phyloP scores from a whole-genome alignment of 2,113 vertebrate species.

The Thymallus thymallus region DNA sequence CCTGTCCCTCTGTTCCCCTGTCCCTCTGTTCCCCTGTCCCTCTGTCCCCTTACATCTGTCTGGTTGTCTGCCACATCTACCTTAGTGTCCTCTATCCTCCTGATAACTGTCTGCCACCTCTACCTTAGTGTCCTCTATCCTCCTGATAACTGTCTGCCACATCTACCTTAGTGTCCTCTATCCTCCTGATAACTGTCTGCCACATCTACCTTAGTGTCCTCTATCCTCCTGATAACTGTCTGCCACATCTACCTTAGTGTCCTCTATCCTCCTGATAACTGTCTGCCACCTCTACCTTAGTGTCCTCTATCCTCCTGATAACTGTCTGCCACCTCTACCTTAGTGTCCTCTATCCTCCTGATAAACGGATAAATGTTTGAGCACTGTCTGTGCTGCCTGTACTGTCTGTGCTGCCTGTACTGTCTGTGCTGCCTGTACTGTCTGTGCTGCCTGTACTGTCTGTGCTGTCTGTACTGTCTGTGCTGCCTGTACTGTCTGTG shows the following conservation, averaged over 20 bases:
- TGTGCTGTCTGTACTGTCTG: too few relatives aligned
- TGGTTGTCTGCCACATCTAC: slow-evolving; percentile 45
- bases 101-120: slow-evolving; percentile 33
- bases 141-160: background rate
- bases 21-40: slow-evolving; percentile 36
- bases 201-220: background rate
- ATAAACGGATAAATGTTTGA: too few relatives aligned
- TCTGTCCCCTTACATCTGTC: slow-evolving; percentile 30
- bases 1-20: slow-evolving; percentile 12
- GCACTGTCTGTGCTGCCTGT: too few relatives aligned
- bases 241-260: background rate
- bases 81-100: slow-evolving; percentile 21
- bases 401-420: too few relatives aligned
- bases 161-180: background rate
- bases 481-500: too few relatives aligned
- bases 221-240: too few relatives aligned
- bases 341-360: slow-evolving; percentile 12
- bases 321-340: slow-evolving; percentile 44
- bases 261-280: slow-evolving; percentile 30
- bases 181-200: too few relatives aligned
- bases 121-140: slow-evolving; percentile 27
- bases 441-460: too few relatives aligned
- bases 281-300: too few relatives aligned
- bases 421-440: too few relatives aligned
- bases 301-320: slow-evolving; percentile 32